phyloP scores from a whole-genome alignment of 2,888 invertebrate genomes.

The Oligia strigilis region DNA sequence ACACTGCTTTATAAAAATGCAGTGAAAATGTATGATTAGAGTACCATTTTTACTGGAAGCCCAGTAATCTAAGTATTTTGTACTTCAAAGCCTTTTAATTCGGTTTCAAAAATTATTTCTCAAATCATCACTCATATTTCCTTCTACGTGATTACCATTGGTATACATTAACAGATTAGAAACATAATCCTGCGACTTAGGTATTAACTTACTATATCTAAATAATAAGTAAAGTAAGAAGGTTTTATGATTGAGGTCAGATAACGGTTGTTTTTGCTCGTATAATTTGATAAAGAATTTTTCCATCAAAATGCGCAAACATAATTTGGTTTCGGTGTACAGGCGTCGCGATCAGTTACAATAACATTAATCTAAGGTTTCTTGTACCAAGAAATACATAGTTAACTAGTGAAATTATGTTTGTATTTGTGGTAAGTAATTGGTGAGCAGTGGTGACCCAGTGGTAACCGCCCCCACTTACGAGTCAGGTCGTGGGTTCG shows the following conservation, averaged over 20 bases:
- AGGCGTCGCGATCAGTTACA: conserved; percentile 55
- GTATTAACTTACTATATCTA: conserved; percentile 37
- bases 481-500: background rate
- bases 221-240: conserved; percentile 41
- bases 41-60: background rate
- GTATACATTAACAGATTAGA: conserved; percentile 17
- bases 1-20: background rate
- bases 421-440: conserved; percentile 6
- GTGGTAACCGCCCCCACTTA: background rate
- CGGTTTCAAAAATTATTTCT: background rate
- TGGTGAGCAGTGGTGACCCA: background rate
- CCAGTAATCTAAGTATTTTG: background rate
- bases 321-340: conserved; percentile 63
- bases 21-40: background rate
- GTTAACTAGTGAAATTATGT: conserved; percentile 15
- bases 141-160: background rate
- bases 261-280: conserved; percentile 46
- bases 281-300: conserved; percentile 57
- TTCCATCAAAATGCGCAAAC: conserved; percentile 60
- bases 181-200: conserved; percentile 18
- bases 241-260: conserved; percentile 49
- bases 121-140: background rate
- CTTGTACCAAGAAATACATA: conserved; percentile 8
- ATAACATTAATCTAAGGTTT: conserved; percentile 49
- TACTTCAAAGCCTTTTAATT: background rate